Evolutionary conservation across 2,888 invertebrate species (phyloP).

Genomic region (Anaspis maculata): DNA sequence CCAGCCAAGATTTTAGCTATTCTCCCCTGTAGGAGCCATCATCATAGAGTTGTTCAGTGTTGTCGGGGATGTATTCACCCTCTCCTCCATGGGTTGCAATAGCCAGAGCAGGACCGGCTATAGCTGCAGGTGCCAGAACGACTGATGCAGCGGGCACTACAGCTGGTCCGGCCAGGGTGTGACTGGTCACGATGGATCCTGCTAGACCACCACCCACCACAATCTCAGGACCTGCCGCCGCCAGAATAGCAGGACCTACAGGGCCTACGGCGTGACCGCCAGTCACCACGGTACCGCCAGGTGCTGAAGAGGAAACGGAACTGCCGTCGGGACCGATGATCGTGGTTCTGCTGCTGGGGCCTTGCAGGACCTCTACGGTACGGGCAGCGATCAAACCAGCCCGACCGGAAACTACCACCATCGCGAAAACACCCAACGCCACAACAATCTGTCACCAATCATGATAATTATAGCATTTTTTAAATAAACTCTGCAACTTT

Average conservation of each 20-base stretch:
- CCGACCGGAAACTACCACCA: conserved; percentile 4
- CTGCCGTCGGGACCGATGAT: conserved; percentile 25
- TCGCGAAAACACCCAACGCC: no score
- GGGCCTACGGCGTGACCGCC: conserved; percentile 4
- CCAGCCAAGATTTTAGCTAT: no score
- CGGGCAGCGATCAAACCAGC: conserved; percentile 14
- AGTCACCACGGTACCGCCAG: conserved; percentile 20
- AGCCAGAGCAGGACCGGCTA: not conserved
- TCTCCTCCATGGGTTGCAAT: conserved; percentile 3
- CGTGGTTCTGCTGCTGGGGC: conserved; percentile 23
- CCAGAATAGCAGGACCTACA: conserved; percentile 18
- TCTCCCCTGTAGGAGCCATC: conserved; percentile 14
- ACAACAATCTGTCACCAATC: no score
- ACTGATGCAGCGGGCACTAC: not conserved
- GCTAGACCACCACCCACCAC: conserved; percentile 13
- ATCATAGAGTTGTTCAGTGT: conserved; percentile 11
- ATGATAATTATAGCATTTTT: no score
- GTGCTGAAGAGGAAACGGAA: conserved; percentile 18
- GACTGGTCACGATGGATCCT: not conserved
- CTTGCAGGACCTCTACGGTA: conserved; percentile 18
- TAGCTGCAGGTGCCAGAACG: not conserved
- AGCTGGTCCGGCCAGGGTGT: not conserved
- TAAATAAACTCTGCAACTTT: conserved; percentile 1
- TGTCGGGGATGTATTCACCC: conserved; percentile 12
- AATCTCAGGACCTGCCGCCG: conserved; percentile 16